Evolutionary conservation across 2,797 vertebrate genomes (phyloP).

Genomic region (Prionace glauca): DNA sequence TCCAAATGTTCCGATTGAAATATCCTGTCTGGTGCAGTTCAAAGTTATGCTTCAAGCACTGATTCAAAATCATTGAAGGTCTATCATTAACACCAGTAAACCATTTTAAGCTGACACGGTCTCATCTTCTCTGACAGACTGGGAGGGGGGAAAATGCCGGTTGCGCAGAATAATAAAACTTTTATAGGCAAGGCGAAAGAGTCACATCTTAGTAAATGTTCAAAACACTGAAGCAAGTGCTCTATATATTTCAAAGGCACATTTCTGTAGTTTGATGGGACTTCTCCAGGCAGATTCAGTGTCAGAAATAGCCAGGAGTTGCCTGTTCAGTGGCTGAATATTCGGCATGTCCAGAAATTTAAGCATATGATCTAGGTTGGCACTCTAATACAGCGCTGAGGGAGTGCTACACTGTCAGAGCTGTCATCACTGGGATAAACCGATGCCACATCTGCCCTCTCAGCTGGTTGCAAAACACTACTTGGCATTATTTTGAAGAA

Average conservation of each 20-base stretch:
- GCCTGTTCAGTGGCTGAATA: neutral
- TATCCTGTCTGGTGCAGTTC: neutral
- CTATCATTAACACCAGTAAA: neutral
- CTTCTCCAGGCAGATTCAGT: neutral
- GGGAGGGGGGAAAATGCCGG: neutral
- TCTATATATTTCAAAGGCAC: neutral
- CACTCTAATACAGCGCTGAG: neutral
- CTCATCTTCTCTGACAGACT: neutral
- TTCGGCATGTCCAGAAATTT: neutral
- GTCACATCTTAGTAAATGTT: neutral
- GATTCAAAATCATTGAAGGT: neutral
- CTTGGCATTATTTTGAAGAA: neutral
- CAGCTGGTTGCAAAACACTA: neutral
- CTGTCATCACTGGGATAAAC: neutral
- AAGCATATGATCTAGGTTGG: neutral
- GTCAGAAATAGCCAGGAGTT: neutral
- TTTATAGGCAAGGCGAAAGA: neutral
- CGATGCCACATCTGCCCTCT: too few relatives aligned
- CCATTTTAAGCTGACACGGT: neutral
- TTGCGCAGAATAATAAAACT: conserved; percentile 21
- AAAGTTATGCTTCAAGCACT: neutral
- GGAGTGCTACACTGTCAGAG: neutral
- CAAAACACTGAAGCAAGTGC: neutral
- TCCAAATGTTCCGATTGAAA: neutral
- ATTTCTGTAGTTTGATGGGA: neutral